phyloP scores from a whole-genome alignment of 2,797 vertebrate genomes.

The Galaxias olidus region DNA sequence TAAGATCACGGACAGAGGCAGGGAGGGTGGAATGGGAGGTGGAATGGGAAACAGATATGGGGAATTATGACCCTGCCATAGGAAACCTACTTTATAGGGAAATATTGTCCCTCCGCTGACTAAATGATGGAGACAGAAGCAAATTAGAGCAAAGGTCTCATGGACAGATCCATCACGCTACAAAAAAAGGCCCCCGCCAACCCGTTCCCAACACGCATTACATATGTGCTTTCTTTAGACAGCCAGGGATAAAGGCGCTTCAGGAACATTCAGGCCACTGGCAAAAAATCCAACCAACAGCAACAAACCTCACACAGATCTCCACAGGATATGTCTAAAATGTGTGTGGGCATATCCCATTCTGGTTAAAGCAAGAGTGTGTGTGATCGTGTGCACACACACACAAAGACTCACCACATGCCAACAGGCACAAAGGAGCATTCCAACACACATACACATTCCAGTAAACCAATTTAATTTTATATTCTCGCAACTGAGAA shows the following conservation, averaged over 20 bases:
- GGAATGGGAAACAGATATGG: conserved; percentile 60
- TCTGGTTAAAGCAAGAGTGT: conserved; percentile 32
- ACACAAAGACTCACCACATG: not conserved
- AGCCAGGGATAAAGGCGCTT: conserved; percentile 38
- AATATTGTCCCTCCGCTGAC: conserved; percentile 43
- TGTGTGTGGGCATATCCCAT: conserved; percentile 54
- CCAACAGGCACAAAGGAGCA: not conserved
- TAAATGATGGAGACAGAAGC: conserved; percentile 62
- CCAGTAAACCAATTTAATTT: conserved; percentile 42
- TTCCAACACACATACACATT: conserved; percentile 13
- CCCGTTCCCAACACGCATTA: conserved; percentile 52
- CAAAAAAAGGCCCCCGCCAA: conserved; percentile 49
- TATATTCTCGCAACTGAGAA: conserved; percentile 29
- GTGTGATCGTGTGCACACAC: not conserved
- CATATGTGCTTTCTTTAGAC: conserved; percentile 60
- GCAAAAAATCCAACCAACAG: conserved; percentile 51
- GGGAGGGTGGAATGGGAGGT: conserved; percentile 44
- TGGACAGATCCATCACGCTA: conserved; percentile 61
- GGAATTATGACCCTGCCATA: conserved; percentile 51
- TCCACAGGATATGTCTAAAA: conserved; percentile 59
- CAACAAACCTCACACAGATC: conserved; percentile 57
- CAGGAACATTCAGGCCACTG: conserved; percentile 40
- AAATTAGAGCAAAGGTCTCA: conserved; percentile 63
- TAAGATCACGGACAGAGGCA: conserved; percentile 41
- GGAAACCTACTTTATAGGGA: conserved; percentile 56